Percentiles rank a stretch among this genome's conserved stretches.
phyloP scores from a whole-genome alignment of 37 sponge, comb jelly and placozoan genomes.

The Crambe crambe region DNA sequence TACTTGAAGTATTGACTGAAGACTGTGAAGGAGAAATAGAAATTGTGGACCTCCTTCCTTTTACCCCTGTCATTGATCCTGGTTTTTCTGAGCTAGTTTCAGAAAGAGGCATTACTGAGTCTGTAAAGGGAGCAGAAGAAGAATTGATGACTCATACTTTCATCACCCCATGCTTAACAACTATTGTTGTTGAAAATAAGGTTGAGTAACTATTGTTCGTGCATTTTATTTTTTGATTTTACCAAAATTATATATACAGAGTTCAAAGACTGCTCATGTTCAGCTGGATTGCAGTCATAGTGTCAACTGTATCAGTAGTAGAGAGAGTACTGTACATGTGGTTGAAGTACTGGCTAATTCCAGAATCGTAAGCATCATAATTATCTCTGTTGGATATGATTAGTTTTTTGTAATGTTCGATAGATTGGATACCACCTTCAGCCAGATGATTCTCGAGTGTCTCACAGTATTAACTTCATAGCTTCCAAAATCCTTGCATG shows the following conservation, averaged over 20 bases:
- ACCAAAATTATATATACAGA: slow-evolving; percentile 6
- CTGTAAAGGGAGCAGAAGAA: slow-evolving; percentile 33
- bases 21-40: slow-evolving; percentile 70
- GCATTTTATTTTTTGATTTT: neutral
- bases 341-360: slow-evolving; percentile 18
- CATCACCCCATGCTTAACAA: slow-evolving; percentile 36
- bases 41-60: slow-evolving; percentile 41
- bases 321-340: slow-evolving; percentile 50
- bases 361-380: slow-evolving; percentile 20
- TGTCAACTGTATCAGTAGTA: slow-evolving; percentile 16
- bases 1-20: slow-evolving; percentile 54
- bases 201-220: too few species aligned
- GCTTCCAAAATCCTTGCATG: slow-evolving; percentile 38
- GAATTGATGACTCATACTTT: slow-evolving; percentile 25
- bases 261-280: slow-evolving; percentile 27
- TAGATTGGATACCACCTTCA: slow-evolving; percentile 46
- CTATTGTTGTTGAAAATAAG: slow-evolving; percentile 66
- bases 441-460: slow-evolving; percentile 6
- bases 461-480: slow-evolving; percentile 24
- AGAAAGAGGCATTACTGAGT: slow-evolving; percentile 39
- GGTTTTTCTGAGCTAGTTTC: slow-evolving; percentile 36
- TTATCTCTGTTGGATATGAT: neutral
- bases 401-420: neutral
- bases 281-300: slow-evolving; percentile 69
- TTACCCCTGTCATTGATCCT: slow-evolving; percentile 26